Evolutionary conservation across 1,140 invertebrate species (phyloP), one percentile per base, ranked within the genome.

Genomic region (Macrobrachium nipponense): DNA sequence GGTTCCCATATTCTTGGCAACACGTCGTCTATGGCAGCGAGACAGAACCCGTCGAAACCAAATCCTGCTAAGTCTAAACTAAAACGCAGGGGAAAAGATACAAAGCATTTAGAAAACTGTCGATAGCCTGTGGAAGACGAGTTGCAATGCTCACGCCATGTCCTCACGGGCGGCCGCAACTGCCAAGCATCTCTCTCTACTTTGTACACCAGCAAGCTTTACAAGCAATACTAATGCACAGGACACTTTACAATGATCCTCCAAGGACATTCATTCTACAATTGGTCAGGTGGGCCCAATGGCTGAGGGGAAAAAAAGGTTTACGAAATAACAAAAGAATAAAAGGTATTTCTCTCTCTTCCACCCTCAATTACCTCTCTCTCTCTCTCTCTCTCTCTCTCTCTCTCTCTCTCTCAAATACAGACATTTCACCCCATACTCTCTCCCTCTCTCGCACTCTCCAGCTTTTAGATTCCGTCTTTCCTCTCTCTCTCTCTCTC

Each of bases 101-200:
- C 51, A 15, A 66, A 80, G 18, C 23, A 80, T 66, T 80, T 44
- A 43, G 5, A 12, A 80, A 80, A 64, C 5, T 14, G n/a, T 27
- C n/a, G 11, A 64, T 20, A 44, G 5, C 23, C 0, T 43, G 60
- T 66, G 78, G 20, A 80, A 80, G 17, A n/a, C 60, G 27, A n/a
- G 60, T 15, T 43, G 61, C 60, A 14, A 62, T 23, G 59, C 20
- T 64, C 61, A 66, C 78, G 78, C 78, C 61, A 44, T 80, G 78
- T 80, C 78, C 78, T 80, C 78, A 80, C 61, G 61, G 78, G 78
- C 60, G 23, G 61, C 78, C 68, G 36, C 61, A 11, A 66, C 78
- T 80, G 78, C 78, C 78, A 80, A 80, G 78, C 78, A 80, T 66
- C 61, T 80, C 78, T 80, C 61, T 80, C 78, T 80, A 80, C 78